Percentiles rank a stretch among this genome's conserved stretches.
Conservation (phyloP, 2,113 vertebrate species). For the Coptodon bakossiorum region DNA sequence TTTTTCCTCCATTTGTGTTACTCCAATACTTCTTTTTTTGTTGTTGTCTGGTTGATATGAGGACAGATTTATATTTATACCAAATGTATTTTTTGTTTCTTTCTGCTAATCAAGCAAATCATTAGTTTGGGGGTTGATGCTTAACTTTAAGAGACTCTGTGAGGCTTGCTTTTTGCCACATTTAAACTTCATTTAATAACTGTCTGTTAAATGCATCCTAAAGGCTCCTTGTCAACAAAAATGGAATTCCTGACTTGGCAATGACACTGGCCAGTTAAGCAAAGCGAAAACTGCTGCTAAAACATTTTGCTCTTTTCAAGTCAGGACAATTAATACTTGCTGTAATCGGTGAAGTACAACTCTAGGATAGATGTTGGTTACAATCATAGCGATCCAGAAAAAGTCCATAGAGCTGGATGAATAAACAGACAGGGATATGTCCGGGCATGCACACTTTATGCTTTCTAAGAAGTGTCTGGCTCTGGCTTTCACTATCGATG, state of each 20-base stretch:
- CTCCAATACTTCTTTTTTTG: neutral
- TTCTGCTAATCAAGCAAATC: neutral
- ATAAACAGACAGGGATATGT: slow-evolving; percentile 56
- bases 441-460: slow-evolving; percentile 50
- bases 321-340: neutral
- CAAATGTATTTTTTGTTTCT: neutral
- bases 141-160: neutral
- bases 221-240: neutral
- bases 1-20: neutral
- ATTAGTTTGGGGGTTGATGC: neutral
- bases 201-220: neutral
- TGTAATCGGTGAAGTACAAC: neutral
- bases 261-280: neutral
- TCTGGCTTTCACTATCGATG: slow-evolving; percentile 40
- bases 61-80: neutral
- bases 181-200: neutral
- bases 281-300: neutral
- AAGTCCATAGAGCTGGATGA: slow-evolving; percentile 14
- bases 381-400: neutral
- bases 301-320: neutral
- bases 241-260: neutral
- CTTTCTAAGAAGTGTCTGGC: slow-evolving; percentile 64
- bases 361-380: neutral
- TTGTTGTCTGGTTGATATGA: neutral
- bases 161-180: neutral